Base-by-base conservation (phyloP, 2,113 vertebrate genomes). In the Aphelocoma coerulescens region DNA sequence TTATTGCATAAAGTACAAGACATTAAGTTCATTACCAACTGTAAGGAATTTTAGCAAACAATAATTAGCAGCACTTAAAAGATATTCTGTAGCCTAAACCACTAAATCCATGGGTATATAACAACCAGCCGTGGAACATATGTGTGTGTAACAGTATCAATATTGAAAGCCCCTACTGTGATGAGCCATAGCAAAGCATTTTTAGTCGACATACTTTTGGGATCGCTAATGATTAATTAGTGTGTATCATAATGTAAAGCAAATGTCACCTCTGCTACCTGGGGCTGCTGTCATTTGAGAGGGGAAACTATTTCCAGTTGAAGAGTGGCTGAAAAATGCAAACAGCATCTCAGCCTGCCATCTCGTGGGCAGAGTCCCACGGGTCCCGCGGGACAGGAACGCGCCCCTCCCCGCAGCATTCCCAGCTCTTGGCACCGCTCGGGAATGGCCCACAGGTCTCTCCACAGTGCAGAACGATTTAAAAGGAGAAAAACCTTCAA, bases 141-240 rank as follows among this genome's bases (percentile, higher is more conserved):
- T 98, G 98, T 98, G 98, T 96, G 97, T 96, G 98, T 98, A 98
- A 98, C 97, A 97, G 98, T 98, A 98, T 98, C 98, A 98, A 98
- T 98, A 98, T 98, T 98, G 98, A 97, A 98, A 98, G 98, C 97
- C 98, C 99, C 98, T 97, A 98, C 98, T 98, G 99, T 86, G 99
- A 97, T 93, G 97, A 98, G 98, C 97, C 98, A 97, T 97, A 97
- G 98, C 98, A 98, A 98, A 98, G 98, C 98, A 98, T 98, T 98
- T 98, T 98, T 98, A 98, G 98, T 97, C 98, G 97, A 98, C 98
- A 98, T 98, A 98, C 98, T 98, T 99, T 98, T 98, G 98, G 99
- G 98, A 99, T 98, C 98, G 91, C 99, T 99, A 99, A 99, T 99
- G 99, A 99, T 99, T 99, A 99, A 99, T 99, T 99, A 99, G 99